Base-by-base conservation (phyloP, 2,113 vertebrate species). In the Psettodes erumei region DNA sequence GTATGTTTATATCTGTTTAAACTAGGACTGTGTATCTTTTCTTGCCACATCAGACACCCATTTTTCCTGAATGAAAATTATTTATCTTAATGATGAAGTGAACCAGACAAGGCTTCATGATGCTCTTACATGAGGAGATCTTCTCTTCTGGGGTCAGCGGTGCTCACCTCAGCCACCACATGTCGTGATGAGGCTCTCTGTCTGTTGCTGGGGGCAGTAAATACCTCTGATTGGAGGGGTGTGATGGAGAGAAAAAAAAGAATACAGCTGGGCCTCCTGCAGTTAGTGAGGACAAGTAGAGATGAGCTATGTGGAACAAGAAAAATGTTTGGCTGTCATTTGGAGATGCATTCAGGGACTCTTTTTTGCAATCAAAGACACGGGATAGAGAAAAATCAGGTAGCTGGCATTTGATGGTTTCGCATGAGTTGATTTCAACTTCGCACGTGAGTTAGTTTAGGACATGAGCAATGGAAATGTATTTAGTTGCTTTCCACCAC, bases 191-290 rank as follows among this genome's bases (percentile, higher is more conserved):
- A 30, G 25, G 32, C 65, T 65, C 35, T 68, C 19, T 67, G 75
- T 70, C 58, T 64, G 54, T 16, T 58, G 47, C 64, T 54, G 23
- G 13, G 74, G 86, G 68, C 86, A 60, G 75, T 68, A 51, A 71
- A 79, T 70, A 51, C 43, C 58, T 61, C 71, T 59, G 58, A 77
- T 77, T 68, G 64, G 58, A 71, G 72, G 68, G 35, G 48, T 63
- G 56, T 80, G 86, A 77, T 71, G 54, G 59, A 64, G 53, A 28
- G 32, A 33, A 71, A 43, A 50, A 51, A 9, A 79, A 73, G 42
- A 82, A 65, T 59, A 69, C 32, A 75, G 35, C 59, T 58, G 6
- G 54, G 33, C 43, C 47, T 75, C 53, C 71, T 58, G 64, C 37
- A 21, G 62, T 32, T 11, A 50, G 18, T 2, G 71, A 73, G 67